These are phyloP conservation scores for Hirtodrosophila alboralis DNA, from an alignment of 2,888 invertebrate genomes.

Conservation along the genomic window DNA sequence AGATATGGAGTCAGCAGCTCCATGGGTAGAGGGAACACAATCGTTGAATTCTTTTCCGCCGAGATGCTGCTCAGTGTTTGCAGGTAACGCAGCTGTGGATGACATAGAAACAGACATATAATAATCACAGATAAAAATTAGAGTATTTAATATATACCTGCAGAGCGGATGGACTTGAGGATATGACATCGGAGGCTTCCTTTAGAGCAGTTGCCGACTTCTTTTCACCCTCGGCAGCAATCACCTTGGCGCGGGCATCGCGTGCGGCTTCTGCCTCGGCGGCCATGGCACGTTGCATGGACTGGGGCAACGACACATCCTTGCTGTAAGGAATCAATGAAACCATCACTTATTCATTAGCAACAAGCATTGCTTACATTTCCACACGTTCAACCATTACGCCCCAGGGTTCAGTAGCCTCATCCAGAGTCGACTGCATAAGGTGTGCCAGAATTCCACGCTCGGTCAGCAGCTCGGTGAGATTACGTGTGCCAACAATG, in stretches of 20 bases:
- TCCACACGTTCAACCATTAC: conserved; percentile 97
- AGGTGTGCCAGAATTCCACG: conserved; percentile 95
- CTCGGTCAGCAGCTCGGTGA: conserved; percentile 96
- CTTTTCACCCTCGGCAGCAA: conserved; percentile 94
- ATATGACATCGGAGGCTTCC: conserved; percentile 93
- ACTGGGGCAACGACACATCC: conserved; percentile 91
- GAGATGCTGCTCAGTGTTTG: conserved; percentile 96
- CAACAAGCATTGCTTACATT: conserved; percentile 87
- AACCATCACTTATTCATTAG: neutral
- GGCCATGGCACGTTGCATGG: conserved; percentile 92
- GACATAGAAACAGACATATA: too few species aligned
- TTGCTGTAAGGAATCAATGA: conserved; percentile 85
- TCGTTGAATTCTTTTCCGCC: conserved; percentile 97
- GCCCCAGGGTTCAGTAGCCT: conserved; percentile 94
- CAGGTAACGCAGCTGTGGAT: conserved; percentile 89
- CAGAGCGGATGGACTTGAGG: conserved; percentile 90
- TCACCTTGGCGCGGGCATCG: conserved; percentile 86
- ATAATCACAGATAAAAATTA: too few species aligned
- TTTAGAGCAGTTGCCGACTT: conserved; percentile 91
- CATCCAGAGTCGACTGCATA: conserved; percentile 90
- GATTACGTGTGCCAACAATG: conserved; percentile 95
- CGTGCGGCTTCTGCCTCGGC: conserved; percentile 92
- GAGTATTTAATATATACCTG: conserved; percentile 43
- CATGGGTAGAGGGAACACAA: conserved; percentile 96
- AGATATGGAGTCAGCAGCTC: conserved; percentile 87